These are phyloP conservation scores for Aphodius sticticus DNA, from an alignment of 2,888 invertebrate species.

Conservation along the genomic window DNA sequence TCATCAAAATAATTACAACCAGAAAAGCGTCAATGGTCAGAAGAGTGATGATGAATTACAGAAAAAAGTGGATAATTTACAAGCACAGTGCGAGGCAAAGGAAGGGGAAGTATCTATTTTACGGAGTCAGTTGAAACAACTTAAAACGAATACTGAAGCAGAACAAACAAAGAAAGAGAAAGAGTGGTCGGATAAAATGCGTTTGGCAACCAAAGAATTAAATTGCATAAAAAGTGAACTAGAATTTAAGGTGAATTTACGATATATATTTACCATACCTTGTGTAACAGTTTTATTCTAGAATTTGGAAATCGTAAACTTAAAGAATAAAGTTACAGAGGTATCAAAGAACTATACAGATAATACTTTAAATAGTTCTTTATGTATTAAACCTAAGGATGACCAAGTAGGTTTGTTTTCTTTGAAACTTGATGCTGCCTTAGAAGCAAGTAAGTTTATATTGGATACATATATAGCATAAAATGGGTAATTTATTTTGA, in stretches of 20 bases:
- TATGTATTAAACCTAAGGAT: not conserved
- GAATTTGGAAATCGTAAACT: constrained; percentile 67
- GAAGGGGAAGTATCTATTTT: constrained; percentile 67
- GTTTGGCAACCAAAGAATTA: constrained; percentile 58
- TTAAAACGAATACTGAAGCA: constrained; percentile 60
- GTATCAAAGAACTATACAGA: constrained; percentile 39
- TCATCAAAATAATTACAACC: not conserved
- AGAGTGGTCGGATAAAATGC: constrained; percentile 64
- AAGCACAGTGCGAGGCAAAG: constrained; percentile 64
- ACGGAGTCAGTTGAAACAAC: constrained; percentile 63
- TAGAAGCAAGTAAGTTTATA: constrained; percentile 30
- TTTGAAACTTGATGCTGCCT: constrained; percentile 29
- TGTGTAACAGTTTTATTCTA: constrained; percentile 52
- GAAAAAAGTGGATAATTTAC: constrained; percentile 46
- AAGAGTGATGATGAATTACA: constrained; percentile 37
- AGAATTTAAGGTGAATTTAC: constrained; percentile 61
- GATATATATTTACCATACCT: not conserved
- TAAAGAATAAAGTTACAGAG: constrained; percentile 62
- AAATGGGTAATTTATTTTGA: constrained; percentile 15
- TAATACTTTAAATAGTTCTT: constrained; percentile 10
- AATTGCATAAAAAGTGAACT: constrained; percentile 63
- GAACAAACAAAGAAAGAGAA: constrained; percentile 59
- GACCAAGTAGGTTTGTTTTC: not conserved
- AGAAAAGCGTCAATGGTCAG: not conserved
- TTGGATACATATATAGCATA: not conserved